phyloP scores from a whole-genome alignment of 2,113 vertebrate genomes.

The Willisornis vidua region DNA sequence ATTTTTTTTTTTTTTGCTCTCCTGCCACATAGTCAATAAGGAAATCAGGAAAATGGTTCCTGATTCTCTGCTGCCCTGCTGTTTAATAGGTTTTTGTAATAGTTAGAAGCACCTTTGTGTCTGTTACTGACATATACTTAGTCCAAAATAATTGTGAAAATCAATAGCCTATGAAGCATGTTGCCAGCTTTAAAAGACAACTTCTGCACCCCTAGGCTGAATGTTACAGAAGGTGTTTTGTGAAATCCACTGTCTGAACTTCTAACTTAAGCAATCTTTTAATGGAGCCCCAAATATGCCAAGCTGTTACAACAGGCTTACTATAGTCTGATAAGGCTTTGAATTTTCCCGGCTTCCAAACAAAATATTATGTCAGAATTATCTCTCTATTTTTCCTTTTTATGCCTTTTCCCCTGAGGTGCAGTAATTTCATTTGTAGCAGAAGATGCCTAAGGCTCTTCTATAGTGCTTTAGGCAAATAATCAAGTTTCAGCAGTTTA shows the following conservation, averaged over 20 bases:
- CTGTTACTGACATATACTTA: not conserved
- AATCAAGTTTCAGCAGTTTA: not conserved
- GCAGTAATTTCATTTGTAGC: not conserved
- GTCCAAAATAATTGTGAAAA: not conserved
- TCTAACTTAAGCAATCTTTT: not conserved
- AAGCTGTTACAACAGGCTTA: not conserved
- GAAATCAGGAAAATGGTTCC: not conserved
- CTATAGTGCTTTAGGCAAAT: not conserved
- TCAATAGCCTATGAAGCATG: rapidly evolving
- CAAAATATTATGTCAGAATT: not conserved
- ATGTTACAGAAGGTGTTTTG: not conserved
- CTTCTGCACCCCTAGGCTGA: not conserved
- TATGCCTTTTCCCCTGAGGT: not conserved
- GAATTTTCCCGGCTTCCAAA: not conserved
- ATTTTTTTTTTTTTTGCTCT: not conserved
- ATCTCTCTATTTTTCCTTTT: not conserved
- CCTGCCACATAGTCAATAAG: not conserved
- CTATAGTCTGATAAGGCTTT: not conserved
- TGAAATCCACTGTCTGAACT: not conserved
- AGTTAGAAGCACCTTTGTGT: not conserved
- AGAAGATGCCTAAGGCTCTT: not conserved
- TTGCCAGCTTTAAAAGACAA: not conserved
- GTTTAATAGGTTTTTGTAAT: not conserved
- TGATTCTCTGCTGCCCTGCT: not conserved
- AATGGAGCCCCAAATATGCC: not conserved